Base-by-base conservation (phyloP, 2,797 vertebrate genomes). In the Aphelocoma californica region DNA sequence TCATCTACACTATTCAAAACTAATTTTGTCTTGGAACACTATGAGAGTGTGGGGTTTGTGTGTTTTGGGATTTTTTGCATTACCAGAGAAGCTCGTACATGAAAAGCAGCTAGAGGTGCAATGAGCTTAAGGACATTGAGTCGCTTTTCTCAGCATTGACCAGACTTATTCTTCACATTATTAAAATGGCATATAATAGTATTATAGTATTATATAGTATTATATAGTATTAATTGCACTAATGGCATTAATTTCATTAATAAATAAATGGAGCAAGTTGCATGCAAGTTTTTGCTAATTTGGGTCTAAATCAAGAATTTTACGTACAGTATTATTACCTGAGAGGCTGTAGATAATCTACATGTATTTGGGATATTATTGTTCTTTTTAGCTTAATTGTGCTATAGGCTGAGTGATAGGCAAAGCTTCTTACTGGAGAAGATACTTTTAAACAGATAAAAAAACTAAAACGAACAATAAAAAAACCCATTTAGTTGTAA, bases 401-500 rank as follows among this genome's bases (percentile, higher is more conserved):
- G 60, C 13, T 74, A 0, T 56, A 44, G n/a, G 9, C 28, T 31
- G n/a, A 69, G 19, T 18, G 70, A 47, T 25, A 81, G 42, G 42
- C 44, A 31, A 47, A 65, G 38, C 34, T 78, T 15, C 38, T 67
- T 81, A 42, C 16, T 81, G 21, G 31, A 65, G 18, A 69, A 45
- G 5, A 12, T 66, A 18, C 9, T 58, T 92, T 13, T 29, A 47
- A 71, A 60, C 48, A 25, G 6, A 62, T 45, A 36, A 84, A 20
- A 12, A 9, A 69, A 5, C 1, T 3, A 20, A 57, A 48, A 40
- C n/a, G 2, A 47, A 10, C 13, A 31, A 18, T 40, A 12, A 51
- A 7, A 31, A 38, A 20, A 1, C 5, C 18, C 24, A 18, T 14
- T 73, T 17, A 51, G 2, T 66, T 2, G 0, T 44, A 79, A 53